These are phyloP conservation scores for Plumapathes pennacea DNA, from an alignment of 92 coral and sea anemone species.

Conservation along the genomic window DNA sequence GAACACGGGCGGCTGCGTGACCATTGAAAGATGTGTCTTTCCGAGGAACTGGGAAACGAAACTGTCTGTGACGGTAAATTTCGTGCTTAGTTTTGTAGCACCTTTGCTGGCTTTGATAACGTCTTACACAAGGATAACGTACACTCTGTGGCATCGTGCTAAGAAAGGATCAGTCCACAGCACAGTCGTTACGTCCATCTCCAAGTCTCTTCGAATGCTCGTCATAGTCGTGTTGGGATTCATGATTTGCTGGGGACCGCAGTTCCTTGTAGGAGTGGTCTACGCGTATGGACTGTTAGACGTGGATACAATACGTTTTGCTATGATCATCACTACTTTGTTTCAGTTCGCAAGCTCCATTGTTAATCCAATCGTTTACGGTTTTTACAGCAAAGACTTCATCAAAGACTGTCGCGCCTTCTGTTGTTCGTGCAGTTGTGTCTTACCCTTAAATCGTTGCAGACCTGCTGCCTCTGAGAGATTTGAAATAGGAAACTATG, in stretches of 20 bases:
- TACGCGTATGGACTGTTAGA: background rate
- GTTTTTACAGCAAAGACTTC: conserved; percentile 34
- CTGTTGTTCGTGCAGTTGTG: conserved; percentile 26
- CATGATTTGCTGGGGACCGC: conserved; percentile 44
- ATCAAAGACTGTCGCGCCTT: conserved; percentile 1
- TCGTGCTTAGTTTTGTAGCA: conserved; percentile 25
- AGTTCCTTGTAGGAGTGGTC: conserved; percentile 3
- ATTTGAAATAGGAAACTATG: too few relatives aligned
- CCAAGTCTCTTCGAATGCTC: conserved; percentile 43
- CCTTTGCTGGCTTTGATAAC: conserved; percentile 24
- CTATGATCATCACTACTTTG: background rate
- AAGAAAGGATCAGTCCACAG: conserved; percentile 36
- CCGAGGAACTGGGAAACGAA: conserved; percentile 3
- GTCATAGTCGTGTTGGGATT: conserved; percentile 30
- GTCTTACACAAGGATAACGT: conserved; percentile 20
- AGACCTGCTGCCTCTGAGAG: too few relatives aligned
- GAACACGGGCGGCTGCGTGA: conserved; percentile 1
- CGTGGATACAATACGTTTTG: background rate
- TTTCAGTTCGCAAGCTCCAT: conserved; percentile 13
- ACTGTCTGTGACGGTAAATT: conserved; percentile 17
- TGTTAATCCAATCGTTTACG: conserved; percentile 22
- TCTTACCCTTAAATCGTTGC: too few relatives aligned
- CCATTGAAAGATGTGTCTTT: background rate
- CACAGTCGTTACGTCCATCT: conserved; percentile 28
- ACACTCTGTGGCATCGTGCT: conserved; percentile 33